phyloP scores from a whole-genome alignment of 2,888 invertebrate genomes.

The Enchytraeus crypticus region DNA sequence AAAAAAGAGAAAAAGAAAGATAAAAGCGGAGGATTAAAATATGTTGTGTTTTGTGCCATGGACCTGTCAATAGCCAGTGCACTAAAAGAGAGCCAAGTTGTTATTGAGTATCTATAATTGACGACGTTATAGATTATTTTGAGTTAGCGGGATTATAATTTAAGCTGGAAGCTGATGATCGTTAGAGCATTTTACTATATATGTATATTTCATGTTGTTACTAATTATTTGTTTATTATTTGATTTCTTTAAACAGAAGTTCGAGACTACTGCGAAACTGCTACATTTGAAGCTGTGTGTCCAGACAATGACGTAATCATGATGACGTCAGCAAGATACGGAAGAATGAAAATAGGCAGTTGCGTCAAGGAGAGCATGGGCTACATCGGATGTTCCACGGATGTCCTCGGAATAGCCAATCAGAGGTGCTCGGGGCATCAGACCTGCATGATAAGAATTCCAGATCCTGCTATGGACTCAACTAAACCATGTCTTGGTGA shows the following conservation, averaged over 20 bases:
- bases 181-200: too few species aligned
- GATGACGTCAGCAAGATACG: conserved; percentile 12
- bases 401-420: conserved; percentile 15
- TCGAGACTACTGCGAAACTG: conserved; percentile 12
- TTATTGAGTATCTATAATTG: too few species aligned
- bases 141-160: too few species aligned
- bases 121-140: too few species aligned
- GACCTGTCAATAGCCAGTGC: too few species aligned
- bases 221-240: too few species aligned
- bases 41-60: too few species aligned
- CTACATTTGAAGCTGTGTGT: conserved; percentile 7
- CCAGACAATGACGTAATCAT: conserved; percentile 12
- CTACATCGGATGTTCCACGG: conserved; percentile 16
- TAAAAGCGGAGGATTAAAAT: too few species aligned
- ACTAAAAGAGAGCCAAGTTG: too few species aligned
- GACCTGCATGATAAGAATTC: conserved; percentile 20
- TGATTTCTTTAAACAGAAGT: conserved; percentile 4
- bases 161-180: too few species aligned
- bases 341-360: conserved; percentile 12
- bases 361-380: conserved; percentile 16
- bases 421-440: conserved; percentile 20
- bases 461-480: conserved; percentile 21
- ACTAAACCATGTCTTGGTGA: conserved; percentile 23
- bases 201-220: too few species aligned
- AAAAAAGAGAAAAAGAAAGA: too few species aligned